These are phyloP conservation scores for Drosophila sp. DNA, from an alignment of 1,140 invertebrate genomes.

Conservation along the genomic window DNA sequence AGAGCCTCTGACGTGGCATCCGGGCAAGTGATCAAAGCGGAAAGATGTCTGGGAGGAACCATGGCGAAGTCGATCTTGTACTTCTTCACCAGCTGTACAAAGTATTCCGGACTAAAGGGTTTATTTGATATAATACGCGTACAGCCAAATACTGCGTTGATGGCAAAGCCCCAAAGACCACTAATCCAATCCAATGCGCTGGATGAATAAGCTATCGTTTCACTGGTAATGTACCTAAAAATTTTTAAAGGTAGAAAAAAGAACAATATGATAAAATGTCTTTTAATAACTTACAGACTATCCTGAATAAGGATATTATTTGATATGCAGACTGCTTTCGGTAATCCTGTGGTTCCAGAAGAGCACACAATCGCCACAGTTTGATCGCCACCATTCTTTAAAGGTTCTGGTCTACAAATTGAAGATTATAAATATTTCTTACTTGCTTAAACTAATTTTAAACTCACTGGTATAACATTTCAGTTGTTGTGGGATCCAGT, in stretches of 20 bases:
- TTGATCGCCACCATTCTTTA: conserved; percentile 63
- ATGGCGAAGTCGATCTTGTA: conserved; percentile 71
- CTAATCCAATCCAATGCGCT: conserved; percentile 79
- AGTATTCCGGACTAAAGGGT: conserved; percentile 57
- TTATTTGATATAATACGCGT: conserved; percentile 70
- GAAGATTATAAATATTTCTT: neutral
- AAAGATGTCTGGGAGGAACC: conserved; percentile 55
- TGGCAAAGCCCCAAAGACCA: conserved; percentile 61
- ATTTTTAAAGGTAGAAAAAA: neutral
- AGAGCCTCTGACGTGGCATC: conserved; percentile 54
- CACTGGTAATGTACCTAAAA: conserved; percentile 55
- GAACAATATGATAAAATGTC: neutral
- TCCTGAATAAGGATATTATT: conserved; percentile 84
- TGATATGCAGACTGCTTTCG: conserved; percentile 91
- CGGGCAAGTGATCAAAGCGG: conserved; percentile 52
- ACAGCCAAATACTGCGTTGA: conserved; percentile 55
- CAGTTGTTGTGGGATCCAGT: conserved; percentile 57
- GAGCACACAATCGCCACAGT: conserved; percentile 85
- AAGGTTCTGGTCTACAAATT: conserved; percentile 52
- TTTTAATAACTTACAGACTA: conserved; percentile 44
- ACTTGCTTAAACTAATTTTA: neutral
- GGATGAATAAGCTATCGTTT: conserved; percentile 58
- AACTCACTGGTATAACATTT: conserved; percentile 70
- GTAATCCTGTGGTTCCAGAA: conserved; percentile 91
- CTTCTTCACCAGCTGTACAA: conserved; percentile 66